Conservation (phyloP, 1,140 invertebrate genomes). For the Dreissena polymorpha region DNA sequence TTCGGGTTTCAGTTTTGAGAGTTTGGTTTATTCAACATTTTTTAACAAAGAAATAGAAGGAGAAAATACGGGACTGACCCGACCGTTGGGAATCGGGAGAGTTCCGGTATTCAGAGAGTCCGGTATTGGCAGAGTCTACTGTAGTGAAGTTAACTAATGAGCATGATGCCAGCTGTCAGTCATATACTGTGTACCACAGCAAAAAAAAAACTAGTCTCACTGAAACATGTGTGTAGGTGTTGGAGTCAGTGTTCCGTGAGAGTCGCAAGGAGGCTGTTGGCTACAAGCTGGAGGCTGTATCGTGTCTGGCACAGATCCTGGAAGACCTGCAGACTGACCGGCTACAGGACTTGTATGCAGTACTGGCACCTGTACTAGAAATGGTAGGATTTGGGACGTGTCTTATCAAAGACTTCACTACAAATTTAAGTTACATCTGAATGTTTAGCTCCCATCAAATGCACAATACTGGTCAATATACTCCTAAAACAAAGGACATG, state of each 20-base stretch:
- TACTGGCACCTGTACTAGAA: constrained; percentile 69
- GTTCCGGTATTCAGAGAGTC: no score
- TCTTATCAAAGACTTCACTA: background rate
- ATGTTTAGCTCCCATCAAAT: background rate
- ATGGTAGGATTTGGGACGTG: constrained; percentile 58
- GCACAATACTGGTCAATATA: background rate
- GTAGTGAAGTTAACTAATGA: no score
- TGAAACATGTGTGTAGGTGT: no score
- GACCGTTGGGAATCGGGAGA: no score
- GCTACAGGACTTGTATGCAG: constrained; percentile 89
- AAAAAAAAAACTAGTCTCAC: no score
- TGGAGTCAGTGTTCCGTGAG: constrained; percentile 81
- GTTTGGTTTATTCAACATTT: no score
- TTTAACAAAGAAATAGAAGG: no score
- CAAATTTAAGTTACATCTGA: background rate
- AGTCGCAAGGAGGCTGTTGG: constrained; percentile 88
- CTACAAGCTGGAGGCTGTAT: constrained; percentile 88
- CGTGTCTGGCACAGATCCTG: constrained; percentile 87
- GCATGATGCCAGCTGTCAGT: no score
- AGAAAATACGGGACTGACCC: no score
- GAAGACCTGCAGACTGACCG: constrained; percentile 87
- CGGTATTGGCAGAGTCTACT: no score
- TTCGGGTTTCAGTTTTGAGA: no score
- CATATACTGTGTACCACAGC: no score
- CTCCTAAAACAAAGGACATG: background rate